These are phyloP conservation scores for Aethes cnicana DNA, from an alignment of 2,888 invertebrate species.

Conservation along the genomic window DNA sequence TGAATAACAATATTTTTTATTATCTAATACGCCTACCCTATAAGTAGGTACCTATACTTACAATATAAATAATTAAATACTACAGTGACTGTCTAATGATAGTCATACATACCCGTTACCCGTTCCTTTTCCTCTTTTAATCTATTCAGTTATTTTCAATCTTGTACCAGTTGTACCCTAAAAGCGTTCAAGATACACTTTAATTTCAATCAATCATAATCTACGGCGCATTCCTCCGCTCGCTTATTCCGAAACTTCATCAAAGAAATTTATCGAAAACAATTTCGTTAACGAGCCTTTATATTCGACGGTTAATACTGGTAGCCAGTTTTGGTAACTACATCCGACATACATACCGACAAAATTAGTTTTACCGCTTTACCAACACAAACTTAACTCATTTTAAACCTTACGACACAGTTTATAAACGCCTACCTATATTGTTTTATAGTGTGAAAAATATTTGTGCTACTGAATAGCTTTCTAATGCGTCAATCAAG, in stretches of 20 bases:
- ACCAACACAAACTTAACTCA: constrained; percentile 32
- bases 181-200: constrained; percentile 35
- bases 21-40: too few species aligned
- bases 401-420: constrained; percentile 43
- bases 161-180: constrained; percentile 36
- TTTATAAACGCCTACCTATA: constrained; percentile 32
- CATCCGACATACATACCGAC: constrained; percentile 39
- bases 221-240: constrained; percentile 41
- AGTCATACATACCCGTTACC: too few species aligned
- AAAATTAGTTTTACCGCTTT: constrained; percentile 34
- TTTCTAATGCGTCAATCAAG: constrained; percentile 68
- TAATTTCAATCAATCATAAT: constrained; percentile 45
- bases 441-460: constrained; percentile 3
- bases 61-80: too few species aligned
- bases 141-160: not conserved
- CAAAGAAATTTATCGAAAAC: constrained; percentile 54
- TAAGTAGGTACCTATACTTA: too few species aligned
- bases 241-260: constrained; percentile 48
- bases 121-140: not conserved
- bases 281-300: constrained; percentile 63
- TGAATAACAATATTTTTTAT: not conserved
- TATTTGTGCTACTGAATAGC: constrained; percentile 39
- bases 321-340: constrained; percentile 53
- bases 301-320: constrained; percentile 56
- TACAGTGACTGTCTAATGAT: too few species aligned